These are phyloP conservation scores for Salmo trutta DNA, from an alignment of 2,797 vertebrate species.

Conservation along the genomic window DNA sequence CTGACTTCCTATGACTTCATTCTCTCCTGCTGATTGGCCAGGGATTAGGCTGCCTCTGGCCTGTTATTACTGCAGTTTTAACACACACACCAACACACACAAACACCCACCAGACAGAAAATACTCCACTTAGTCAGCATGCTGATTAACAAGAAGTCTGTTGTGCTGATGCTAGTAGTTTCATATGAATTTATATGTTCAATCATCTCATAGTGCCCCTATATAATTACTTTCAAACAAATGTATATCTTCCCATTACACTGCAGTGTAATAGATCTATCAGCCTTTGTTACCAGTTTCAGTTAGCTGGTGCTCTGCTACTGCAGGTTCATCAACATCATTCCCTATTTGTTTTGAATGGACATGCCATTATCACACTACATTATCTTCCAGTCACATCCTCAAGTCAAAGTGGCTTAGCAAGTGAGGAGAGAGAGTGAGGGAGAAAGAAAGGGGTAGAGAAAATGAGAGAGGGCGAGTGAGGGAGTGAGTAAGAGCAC, in stretches of 20 bases:
- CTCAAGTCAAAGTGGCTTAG: neutral
- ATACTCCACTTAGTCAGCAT: slow-evolving; percentile 2
- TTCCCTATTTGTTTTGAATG: neutral
- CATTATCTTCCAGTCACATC: neutral
- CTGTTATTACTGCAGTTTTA: slow-evolving; percentile 32
- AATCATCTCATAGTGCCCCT: neutral
- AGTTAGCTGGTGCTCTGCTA: neutral
- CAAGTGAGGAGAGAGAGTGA: slow-evolving; percentile 4
- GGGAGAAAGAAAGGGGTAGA: slow-evolving; percentile 20
- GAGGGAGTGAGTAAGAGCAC: slow-evolving; percentile 32
- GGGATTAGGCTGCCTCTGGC: slow-evolving; percentile 37
- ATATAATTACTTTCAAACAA: neutral
- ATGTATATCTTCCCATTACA: neutral
- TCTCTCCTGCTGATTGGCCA: slow-evolving; percentile 36
- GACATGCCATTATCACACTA: neutral
- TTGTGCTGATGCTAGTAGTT: neutral
- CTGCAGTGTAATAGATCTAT: neutral
- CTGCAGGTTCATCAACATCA: neutral
- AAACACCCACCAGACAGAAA: neutral
- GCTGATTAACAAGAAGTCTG: neutral
- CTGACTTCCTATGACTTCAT: slow-evolving; percentile 31
- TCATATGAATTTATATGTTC: neutral
- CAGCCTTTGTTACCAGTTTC: neutral
- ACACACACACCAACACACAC: slow-evolving; percentile 43
- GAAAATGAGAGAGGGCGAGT: slow-evolving; percentile 32